Evolutionary conservation across 2,888 invertebrate species (phyloP).

Genomic region (Drosophila anomelani): DNA sequence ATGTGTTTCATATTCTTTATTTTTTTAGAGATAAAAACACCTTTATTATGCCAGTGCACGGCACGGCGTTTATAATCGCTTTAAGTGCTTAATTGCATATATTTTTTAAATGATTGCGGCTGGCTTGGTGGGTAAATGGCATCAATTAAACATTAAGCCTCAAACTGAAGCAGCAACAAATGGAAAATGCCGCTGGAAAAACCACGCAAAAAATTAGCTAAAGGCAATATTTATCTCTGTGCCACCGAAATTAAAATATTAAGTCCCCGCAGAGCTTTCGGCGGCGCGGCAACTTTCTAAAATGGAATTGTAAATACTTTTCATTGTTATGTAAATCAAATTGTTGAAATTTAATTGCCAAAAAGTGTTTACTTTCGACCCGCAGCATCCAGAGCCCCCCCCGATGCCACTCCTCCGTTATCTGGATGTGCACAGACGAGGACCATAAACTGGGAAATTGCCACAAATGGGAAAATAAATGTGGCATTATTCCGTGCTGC

Average conservation of each 20-base stretch:
- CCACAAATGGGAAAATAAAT: constrained; percentile 29
- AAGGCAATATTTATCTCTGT: constrained; percentile 38
- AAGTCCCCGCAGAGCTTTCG: constrained; percentile 16
- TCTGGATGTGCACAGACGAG: constrained; percentile 30
- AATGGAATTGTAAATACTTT: constrained; percentile 57
- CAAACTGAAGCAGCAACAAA: constrained; percentile 2
- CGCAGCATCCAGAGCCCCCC: neutral
- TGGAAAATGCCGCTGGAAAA: constrained; percentile 14
- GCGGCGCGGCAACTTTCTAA: constrained; percentile 24
- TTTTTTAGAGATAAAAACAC: no score
- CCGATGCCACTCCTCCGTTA: constrained; percentile 12
- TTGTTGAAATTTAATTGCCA: constrained; percentile 66
- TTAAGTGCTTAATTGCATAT: constrained; percentile 33
- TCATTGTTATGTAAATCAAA: constrained; percentile 65
- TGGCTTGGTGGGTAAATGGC: constrained; percentile 31
- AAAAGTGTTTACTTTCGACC: constrained; percentile 57
- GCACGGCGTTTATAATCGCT: constrained; percentile 27
- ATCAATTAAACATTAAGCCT: constrained; percentile 34
- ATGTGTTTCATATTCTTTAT: no score
- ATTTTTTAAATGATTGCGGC: neutral
- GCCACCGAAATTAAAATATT: constrained; percentile 43
- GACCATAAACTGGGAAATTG: constrained; percentile 17
- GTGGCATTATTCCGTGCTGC: constrained; percentile 30
- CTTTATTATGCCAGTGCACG: neutral
- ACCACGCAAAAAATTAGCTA: constrained; percentile 35